Evolutionary conservation across 2,888 invertebrate species (phyloP), one percentile per base, ranked within the genome.

Genomic region (Cartodere bifasciata): DNA sequence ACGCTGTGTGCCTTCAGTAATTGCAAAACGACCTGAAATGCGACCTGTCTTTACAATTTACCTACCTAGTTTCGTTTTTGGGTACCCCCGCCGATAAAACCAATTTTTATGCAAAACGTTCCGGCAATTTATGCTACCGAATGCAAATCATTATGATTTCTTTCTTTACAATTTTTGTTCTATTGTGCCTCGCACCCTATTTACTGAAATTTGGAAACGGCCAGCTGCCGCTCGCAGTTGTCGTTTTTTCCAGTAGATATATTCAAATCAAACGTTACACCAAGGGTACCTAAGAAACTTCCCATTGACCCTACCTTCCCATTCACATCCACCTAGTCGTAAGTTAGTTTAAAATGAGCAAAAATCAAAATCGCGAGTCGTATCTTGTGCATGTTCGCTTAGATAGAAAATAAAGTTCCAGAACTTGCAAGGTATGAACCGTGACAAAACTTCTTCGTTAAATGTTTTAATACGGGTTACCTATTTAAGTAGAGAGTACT

Each of bases 1-100:
- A 60, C 56, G 78, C 78, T 79, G 78, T 75, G 78, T 79, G 79
- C 78, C 78, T 79, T 73, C 75, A 75, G 77, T 75, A 73, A 75
- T 75, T 75, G 72, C 74, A 72, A 67, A 70, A 67, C 66, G 67
- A 67, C 57, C 59, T 60, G 59, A 58, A 59, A 55, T 52, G n/a
- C n/a, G n/a, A n/a, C n/a, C n/a, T n/a, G n/a, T n/a, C n/a, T 56
- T 56, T 55, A 55, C 55, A 57, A 52, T 53, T 48, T 53, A 57
- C 56, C 50, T 55, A 57, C 56, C 56, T 56, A 53, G 56, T n/a
- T n/a, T n/a, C n/a, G n/a, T n/a, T n/a, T n/a, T n/a, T n/a, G n/a
- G n/a, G n/a, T n/a, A n/a, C n/a, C n/a, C n/a, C n/a, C n/a, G n/a
- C n/a, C n/a, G n/a, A 45, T 38, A 37, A 42, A 36, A 33, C 30